Evolutionary conservation across 2,797 vertebrate genomes (phyloP), one percentile per base, ranked within the genome.

Genomic region (Cryptoblepharus egeriae): DNA sequence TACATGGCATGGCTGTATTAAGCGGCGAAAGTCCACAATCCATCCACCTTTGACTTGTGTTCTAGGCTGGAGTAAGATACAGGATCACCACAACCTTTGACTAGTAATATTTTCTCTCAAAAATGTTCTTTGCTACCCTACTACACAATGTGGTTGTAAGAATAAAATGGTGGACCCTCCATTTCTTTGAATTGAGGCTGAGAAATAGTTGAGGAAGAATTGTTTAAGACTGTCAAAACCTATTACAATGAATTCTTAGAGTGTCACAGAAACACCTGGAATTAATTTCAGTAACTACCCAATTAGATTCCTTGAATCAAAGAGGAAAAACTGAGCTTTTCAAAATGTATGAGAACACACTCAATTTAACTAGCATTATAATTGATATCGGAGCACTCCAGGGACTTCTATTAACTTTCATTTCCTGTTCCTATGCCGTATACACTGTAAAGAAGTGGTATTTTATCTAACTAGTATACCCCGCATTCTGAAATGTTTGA

Each of bases 201-300:
- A 58, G 30, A 52, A 45, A 77, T n/a, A 75, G 39, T 28, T 5
- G 26, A n/a, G 12, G 42, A 49, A 77, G 32, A 65, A 65, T n/a
- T n/a, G 52, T 61, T 42, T 42, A 39, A 61, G 26, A 42, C n/a
- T n/a, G n/a, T n/a, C n/a, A n/a, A n/a, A 64, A 55, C 32, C 16
- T 64, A 30, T 52, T 73, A 28, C 70, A n/a, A 18, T 58, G 60
- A 80, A 80, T 72, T 60, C 16, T 64, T 60, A 64, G 30, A 80
- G 70, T 5, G 15, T 87, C 79, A 58, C 24, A 67, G 67, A 79
- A 88, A 80, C 68, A 58, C 60, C 71, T 88, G 72, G 37, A 77
- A 90, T 84, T 89, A 88, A 88, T 92, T 91, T 89, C 81, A 88
- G 90, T 88, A 75, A 58, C 68, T 79, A 83, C 42, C 63, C 82